Conservation (phyloP, 2,113 vertebrate genomes). For the Ictidomys tridecemlineatus region DNA sequence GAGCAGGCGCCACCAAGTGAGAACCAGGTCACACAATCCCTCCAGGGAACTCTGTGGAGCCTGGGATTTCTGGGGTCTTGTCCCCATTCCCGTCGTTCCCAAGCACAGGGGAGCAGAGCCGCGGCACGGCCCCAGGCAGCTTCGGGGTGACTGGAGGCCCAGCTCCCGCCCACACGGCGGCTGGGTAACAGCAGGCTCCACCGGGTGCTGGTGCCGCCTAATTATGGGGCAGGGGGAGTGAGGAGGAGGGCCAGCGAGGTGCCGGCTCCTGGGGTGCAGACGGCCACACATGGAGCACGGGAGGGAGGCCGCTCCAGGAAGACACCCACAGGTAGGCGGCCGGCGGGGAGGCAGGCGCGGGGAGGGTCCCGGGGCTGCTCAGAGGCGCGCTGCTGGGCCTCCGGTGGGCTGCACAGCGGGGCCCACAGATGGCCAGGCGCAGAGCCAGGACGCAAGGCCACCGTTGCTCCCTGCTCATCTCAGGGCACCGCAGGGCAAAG, state of each 20-base stretch:
- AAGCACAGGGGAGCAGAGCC: not conserved
- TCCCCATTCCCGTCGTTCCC: accelerated
- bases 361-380: accelerated
- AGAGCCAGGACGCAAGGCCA: too few relatives aligned
- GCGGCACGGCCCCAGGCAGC: accelerated
- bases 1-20: too few relatives aligned
- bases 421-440: too few relatives aligned
- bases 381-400: accelerated
- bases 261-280: not conserved
- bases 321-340: not conserved
- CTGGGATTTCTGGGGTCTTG: too few relatives aligned
- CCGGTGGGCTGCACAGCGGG: accelerated
- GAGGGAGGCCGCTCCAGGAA: too few relatives aligned
- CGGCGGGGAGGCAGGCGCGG: accelerated
- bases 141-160: accelerated
- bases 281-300: accelerated
- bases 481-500: too few relatives aligned
- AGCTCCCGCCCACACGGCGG: not conserved
- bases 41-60: too few relatives aligned
- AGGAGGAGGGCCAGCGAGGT: accelerated
- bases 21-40: too few relatives aligned
- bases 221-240: not conserved
- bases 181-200: not conserved
- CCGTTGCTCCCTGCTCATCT: too few relatives aligned
- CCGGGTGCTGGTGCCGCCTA: accelerated